Percentiles rank a stretch among this genome's conserved stretches.
These are phyloP conservation scores for Aplodontia rufa DNA, from an alignment of 2,113 vertebrate genomes.

Conservation along the genomic window DNA sequence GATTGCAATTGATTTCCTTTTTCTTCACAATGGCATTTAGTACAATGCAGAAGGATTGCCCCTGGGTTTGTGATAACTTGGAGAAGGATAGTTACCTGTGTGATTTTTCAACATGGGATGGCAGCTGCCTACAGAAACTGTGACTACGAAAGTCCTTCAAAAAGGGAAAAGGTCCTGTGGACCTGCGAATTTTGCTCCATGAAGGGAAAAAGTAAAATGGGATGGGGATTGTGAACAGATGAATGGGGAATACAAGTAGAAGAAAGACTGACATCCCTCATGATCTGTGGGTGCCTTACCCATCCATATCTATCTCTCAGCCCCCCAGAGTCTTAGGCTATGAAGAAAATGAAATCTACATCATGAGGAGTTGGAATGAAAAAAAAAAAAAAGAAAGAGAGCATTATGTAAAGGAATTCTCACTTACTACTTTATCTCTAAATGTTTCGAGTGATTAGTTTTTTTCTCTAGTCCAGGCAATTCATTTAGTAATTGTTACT, in stretches of 20 bases:
- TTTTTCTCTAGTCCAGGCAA: neutral
- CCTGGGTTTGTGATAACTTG: neutral
- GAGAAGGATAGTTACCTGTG: neutral
- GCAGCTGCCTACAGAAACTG: neutral
- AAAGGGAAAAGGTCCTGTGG: neutral
- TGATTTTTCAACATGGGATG: neutral
- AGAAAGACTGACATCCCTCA: neutral
- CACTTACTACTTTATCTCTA: neutral
- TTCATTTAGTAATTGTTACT: neutral
- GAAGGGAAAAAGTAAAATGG: neutral
- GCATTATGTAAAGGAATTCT: neutral
- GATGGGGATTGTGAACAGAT: neutral
- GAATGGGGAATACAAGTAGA: neutral
- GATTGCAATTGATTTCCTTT: conserved; percentile 24
- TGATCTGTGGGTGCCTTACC: neutral
- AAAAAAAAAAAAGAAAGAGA: no score
- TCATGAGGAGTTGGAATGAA: neutral
- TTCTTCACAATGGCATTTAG: neutral
- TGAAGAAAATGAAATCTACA: neutral
- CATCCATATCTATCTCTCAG: no score
- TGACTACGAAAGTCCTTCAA: neutral
- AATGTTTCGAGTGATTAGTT: neutral
- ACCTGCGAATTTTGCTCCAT: neutral
- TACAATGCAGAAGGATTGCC: neutral
- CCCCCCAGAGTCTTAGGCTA: neutral